phyloP scores from a whole-genome alignment of 30 jellyfish, hydroid and myxozoan genomes.

The Nemopilema nomurai region DNA sequence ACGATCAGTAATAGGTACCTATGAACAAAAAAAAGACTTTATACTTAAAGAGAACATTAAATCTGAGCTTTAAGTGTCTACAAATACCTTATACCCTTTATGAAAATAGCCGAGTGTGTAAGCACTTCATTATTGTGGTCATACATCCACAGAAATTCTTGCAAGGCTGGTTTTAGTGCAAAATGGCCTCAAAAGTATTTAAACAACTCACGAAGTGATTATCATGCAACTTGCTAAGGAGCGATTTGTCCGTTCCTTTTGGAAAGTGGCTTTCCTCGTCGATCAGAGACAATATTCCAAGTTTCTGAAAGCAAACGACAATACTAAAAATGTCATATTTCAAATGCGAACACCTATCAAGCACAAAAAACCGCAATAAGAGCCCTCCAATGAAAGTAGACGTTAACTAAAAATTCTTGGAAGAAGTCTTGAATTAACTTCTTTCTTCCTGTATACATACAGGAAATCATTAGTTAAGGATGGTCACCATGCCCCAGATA shows the following conservation, averaged over 20 bases:
- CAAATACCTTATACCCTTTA: too few species aligned
- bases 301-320: constrained; percentile 59
- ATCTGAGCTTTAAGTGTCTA: too few species aligned
- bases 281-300: constrained; percentile 85
- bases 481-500: too few species aligned
- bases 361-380: neutral
- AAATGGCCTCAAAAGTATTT: too few species aligned
- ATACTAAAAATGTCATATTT: neutral
- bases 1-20: too few species aligned
- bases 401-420: too few species aligned
- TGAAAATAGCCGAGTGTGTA: too few species aligned
- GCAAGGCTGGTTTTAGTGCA: neutral
- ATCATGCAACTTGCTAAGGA: constrained; percentile 89
- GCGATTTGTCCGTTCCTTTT: constrained; percentile 93
- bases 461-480: too few species aligned
- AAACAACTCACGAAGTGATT: constrained; percentile 85
- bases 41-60: neutral
- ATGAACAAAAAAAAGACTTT: neutral
- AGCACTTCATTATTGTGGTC: too few species aligned
- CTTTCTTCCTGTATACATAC: too few species aligned
- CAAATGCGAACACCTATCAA: neutral
- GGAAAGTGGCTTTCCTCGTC: constrained; percentile 98
- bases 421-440: too few species aligned
- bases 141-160: neutral
- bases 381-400: too few species aligned